Evolutionary conservation across 92 coral and sea anemone species (phyloP).

Genomic region (Phenganax stokvisi): DNA sequence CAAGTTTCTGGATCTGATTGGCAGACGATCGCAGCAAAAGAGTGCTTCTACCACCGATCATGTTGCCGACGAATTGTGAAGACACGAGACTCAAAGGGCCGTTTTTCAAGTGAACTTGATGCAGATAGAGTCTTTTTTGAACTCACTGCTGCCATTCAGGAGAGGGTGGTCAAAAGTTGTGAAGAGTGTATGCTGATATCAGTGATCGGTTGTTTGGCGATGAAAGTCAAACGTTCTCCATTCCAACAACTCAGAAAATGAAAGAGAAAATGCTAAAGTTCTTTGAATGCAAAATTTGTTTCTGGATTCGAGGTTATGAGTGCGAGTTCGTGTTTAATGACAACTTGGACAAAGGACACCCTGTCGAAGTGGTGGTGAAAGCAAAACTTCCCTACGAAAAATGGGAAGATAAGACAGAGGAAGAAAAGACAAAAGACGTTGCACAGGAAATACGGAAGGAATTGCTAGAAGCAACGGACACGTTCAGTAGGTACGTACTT

Average conservation of each 20-base stretch:
- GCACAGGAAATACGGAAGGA: constrained; percentile 13
- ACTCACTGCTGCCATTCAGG: constrained; percentile 5
- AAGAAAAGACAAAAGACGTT: constrained; percentile 7
- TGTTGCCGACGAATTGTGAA: neutral
- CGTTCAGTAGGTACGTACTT: neutral
- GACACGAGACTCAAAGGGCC: neutral
- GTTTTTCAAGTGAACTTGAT: neutral
- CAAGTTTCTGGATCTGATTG: no score
- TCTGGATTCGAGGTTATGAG: neutral
- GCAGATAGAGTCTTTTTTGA: neutral
- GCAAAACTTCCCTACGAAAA: neutral
- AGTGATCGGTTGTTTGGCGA: neutral
- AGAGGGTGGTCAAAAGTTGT: neutral
- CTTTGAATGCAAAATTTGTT: neutral
- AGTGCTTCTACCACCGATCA: no score
- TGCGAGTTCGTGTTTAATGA: neutral
- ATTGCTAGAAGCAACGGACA: neutral
- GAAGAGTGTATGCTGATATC: neutral
- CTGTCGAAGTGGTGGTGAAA: constrained; percentile 5
- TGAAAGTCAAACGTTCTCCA: neutral
- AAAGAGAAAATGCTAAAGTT: neutral
- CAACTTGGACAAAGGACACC: neutral
- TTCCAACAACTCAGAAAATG: neutral
- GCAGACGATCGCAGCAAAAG: no score
- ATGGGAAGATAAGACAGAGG: constrained; percentile 8